Evolutionary conservation across 2,113 vertebrate genomes (phyloP), one percentile per base, ranked within the genome.

Genomic region (Alaudala cheleensis): DNA sequence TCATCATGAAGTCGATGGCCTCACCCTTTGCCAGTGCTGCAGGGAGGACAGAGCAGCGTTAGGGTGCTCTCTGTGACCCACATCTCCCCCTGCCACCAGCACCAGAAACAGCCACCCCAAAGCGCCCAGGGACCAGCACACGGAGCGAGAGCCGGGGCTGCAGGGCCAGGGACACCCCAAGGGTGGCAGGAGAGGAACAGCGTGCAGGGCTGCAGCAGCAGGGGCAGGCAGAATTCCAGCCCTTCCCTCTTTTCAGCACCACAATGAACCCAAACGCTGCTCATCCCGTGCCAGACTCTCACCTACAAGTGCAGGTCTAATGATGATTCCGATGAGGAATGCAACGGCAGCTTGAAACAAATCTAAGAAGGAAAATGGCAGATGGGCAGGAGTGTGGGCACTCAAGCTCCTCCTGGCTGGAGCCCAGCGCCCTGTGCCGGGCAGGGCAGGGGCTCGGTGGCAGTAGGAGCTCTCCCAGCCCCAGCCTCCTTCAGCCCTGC

Each of bases 1-100:
- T n/a, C n/a, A n/a, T n/a, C n/a, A n/a, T n/a, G n/a, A n/a, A n/a
- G n/a, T n/a, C n/a, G n/a, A n/a, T n/a, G n/a, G n/a, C n/a, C n/a
- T n/a, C n/a, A n/a, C n/a, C n/a, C n/a, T n/a, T n/a, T 0, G 3
- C 22, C 34, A 6, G 0, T 9, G 4, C 91, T 91, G 84, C 57
- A 9, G 22, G 24, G 37, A 5, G n/a, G 24, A 6, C 37, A 31
- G 2, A 0, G 2, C 18, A 2, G 31, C 0, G 0, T 69, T 5
- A 60, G 73, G 1, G 11, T 10, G 19, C 8, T 2, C 17, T 4
- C 50, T 5, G 45, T 0, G 2, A 25, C 23, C 42, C 58, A 1
- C 51, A 9, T 2, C n/a, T 22, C n/a, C 50, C 34, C 29, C 53
- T 2, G 8, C 20, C 26, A 24, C 31, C 73, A 7, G 20, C 10